phyloP scores from a whole-genome alignment of 2,888 invertebrate genomes.

The Amphimallon solstitiale region DNA sequence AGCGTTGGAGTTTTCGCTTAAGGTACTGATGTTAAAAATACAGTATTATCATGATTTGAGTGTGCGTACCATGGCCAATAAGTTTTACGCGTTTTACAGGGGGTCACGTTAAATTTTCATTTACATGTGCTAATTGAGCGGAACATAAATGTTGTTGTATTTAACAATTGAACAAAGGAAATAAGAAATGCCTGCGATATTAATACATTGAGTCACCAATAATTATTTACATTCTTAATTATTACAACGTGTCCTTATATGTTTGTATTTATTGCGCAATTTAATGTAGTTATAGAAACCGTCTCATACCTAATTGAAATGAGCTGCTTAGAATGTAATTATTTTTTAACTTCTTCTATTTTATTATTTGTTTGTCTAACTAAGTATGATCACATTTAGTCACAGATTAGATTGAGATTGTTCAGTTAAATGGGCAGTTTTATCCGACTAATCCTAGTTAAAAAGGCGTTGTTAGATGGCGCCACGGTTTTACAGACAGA shows the following conservation, averaged over 20 bases:
- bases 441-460: too few relatives aligned
- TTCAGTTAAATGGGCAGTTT: too few relatives aligned
- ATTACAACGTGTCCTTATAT: neutral
- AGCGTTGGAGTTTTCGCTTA: slow-evolving; percentile 18
- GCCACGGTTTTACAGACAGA: too few relatives aligned
- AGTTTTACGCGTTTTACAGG: neutral
- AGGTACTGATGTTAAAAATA: slow-evolving; percentile 31
- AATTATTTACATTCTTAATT: neutral
- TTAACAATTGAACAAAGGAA: neutral
- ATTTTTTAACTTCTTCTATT: too few relatives aligned
- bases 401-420: too few relatives aligned
- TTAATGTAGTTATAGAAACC: neutral
- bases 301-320: too few relatives aligned
- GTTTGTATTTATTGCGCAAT: neutral
- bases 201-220: neutral
- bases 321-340: too few relatives aligned
- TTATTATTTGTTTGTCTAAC: too few relatives aligned
- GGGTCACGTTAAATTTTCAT: slow-evolving; percentile 8
- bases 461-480: too few relatives aligned
- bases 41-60: slow-evolving; percentile 24
- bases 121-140: neutral
- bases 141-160: neutral
- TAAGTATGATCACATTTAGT: too few relatives aligned
- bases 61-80: slow-evolving; percentile 5
- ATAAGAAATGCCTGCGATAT: too few relatives aligned